Base-by-base conservation (phyloP, 2,888 invertebrate species). In the Pristionchus maxplancki region DNA sequence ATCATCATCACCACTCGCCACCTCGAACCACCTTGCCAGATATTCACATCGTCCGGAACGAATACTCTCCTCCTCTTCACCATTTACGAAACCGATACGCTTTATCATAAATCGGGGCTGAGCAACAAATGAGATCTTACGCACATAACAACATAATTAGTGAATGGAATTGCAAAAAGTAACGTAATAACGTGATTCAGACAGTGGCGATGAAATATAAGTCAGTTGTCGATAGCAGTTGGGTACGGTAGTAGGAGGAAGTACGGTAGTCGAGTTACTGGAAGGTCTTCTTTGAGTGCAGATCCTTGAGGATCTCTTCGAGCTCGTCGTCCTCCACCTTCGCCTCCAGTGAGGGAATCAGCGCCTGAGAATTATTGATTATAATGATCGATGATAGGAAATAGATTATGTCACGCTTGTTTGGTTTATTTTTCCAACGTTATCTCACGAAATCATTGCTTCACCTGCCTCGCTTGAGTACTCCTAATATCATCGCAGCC, bases 301-400 rank as follows among this genome's bases (percentile, higher is more conserved):
- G 98, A 95, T 99, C 99, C 95, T 99, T 99, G 89, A 99, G 96
- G 93, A 99, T 97, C 95, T 98, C 97, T 93, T 98, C 96, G n/a
- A 99, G 96, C 95, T 99, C 99, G 95, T 99, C 99, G 95, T 99
- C 99, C 95, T 98, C 98, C 95, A 99, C 97, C 93, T 99, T 96
- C 64, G 98, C 98, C 95, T 99, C 99, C 90, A 99, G 95, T 0
- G 92, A 92, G 24, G 92, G 92, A 15, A 92, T 91, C 48, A 92
- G 84, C 24, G 92, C 90, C 90, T 90, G 71, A 24, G 34, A 9
- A 24, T 48, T 78, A 78, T 44, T n/a, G 44, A 78, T 78, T 28
- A 78, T 74, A n/a, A 48, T 48, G 8, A 48, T n/a, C 48, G 11
- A 48, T 4, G n/a, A 40, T 34, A 37, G 28, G 64, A 11, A 11